These are phyloP conservation scores for Nomada lathburiana DNA, from an alignment of 2,888 invertebrate genomes.

Conservation along the genomic window DNA sequence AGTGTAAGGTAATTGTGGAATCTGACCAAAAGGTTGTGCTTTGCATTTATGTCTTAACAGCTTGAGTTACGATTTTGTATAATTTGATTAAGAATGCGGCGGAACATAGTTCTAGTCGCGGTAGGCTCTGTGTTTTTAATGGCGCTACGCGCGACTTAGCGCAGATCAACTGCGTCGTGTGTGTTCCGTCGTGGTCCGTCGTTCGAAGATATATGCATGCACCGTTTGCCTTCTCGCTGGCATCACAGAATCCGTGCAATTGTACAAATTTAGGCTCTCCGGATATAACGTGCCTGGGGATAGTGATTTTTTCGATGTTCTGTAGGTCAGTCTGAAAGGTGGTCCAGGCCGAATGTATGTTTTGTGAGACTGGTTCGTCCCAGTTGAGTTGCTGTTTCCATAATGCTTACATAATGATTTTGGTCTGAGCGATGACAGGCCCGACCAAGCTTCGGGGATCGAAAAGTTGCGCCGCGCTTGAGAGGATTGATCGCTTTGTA, in stretches of 20 bases:
- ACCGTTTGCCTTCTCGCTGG: constrained; percentile 2
- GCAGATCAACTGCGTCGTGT: neutral
- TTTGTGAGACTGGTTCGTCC: neutral
- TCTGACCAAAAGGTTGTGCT: neutral
- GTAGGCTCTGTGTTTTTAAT: constrained; percentile 2
- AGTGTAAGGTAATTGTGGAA: constrained; percentile 1
- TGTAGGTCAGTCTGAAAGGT: no score
- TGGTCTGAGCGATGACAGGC: neutral
- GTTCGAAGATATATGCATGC: neutral
- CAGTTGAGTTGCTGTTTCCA: neutral
- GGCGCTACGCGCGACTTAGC: constrained; percentile 16
- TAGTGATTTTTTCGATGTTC: neutral
- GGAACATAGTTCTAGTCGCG: no score
- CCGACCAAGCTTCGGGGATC: no score
- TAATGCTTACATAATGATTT: neutral
- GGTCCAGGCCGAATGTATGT: neutral
- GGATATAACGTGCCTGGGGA: neutral
- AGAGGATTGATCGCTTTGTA: no score
- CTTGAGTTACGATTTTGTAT: no score
- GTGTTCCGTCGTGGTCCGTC: neutral
- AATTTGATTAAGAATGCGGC: neutral
- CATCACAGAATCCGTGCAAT: constrained; percentile 7
- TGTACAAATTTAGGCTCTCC: neutral
- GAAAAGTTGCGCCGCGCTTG: no score
- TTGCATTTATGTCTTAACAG: neutral